Percentiles rank a stretch among this genome's conserved stretches.
phyloP scores from a whole-genome alignment of 2,888 invertebrate species.

The Parnassius mnemosyne region DNA sequence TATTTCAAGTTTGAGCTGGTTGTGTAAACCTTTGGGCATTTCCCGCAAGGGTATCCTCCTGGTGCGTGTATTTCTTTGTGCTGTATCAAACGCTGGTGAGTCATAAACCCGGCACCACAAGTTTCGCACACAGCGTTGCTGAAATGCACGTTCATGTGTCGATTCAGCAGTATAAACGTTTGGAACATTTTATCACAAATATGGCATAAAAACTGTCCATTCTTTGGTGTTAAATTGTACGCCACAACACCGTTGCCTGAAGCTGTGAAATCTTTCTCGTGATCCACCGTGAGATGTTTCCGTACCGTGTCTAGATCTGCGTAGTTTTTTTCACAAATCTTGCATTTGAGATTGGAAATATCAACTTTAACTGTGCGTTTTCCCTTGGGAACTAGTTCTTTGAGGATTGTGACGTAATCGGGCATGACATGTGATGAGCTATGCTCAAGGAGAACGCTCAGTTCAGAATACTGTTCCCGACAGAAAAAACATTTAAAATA shows the following conservation, averaged over 20 bases:
- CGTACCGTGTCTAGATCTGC: slow-evolving; percentile 47
- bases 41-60: slow-evolving; percentile 60
- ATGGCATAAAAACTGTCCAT: slow-evolving; percentile 57
- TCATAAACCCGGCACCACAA: slow-evolving; percentile 63
- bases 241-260: slow-evolving; percentile 58
- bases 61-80: slow-evolving; percentile 62
- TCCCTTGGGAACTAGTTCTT: slow-evolving; percentile 56
- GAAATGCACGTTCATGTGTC: slow-evolving; percentile 68
- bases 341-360: slow-evolving; percentile 57
- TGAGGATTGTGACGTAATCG: slow-evolving; percentile 43
- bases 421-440: slow-evolving; percentile 49
- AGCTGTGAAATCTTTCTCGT: slow-evolving; percentile 48
- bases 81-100: slow-evolving; percentile 55
- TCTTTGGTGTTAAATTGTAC: slow-evolving; percentile 49
- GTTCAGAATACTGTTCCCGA: slow-evolving; percentile 51
- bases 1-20: slow-evolving; percentile 63
- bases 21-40: slow-evolving; percentile 70
- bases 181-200: slow-evolving; percentile 57
- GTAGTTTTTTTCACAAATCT: slow-evolving; percentile 44
- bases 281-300: slow-evolving; percentile 47
- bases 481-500: slow-evolving; percentile 67
- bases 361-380: slow-evolving; percentile 62
- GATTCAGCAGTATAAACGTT: slow-evolving; percentile 59
- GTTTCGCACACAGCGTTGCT: slow-evolving; percentile 63
- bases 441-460: slow-evolving; percentile 49